phyloP scores from a whole-genome alignment of 2,888 invertebrate species.

The Hirtodrosophila confusa region DNA sequence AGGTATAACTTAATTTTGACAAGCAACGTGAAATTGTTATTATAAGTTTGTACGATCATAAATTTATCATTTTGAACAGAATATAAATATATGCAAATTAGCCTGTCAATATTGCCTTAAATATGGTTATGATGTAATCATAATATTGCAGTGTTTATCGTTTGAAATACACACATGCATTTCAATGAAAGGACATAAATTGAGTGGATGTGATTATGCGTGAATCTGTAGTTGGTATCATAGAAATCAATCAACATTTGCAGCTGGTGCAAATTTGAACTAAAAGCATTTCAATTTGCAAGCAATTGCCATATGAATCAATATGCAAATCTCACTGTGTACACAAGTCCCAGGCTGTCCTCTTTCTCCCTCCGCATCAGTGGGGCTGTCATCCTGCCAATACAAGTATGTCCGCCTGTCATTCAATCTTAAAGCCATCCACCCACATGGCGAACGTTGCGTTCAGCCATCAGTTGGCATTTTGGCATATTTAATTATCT shows the following conservation, averaged over 20 bases:
- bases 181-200: constrained; percentile 3
- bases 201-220: constrained; percentile 19
- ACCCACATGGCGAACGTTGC: constrained; percentile 24
- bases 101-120: too few relatives aligned
- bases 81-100: too few relatives aligned
- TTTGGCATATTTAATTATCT: constrained; percentile 53
- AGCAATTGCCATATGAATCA: constrained; percentile 49
- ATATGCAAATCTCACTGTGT: constrained; percentile 47
- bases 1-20: too few relatives aligned
- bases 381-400: constrained; percentile 34
- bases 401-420: constrained; percentile 17
- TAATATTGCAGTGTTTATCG: not conserved
- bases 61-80: too few relatives aligned
- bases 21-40: too few relatives aligned
- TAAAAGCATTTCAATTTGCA: constrained; percentile 50
- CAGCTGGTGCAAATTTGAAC: constrained; percentile 43
- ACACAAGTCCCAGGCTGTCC: constrained; percentile 20
- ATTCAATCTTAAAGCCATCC: constrained; percentile 39
- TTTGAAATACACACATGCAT: not conserved
- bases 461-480: constrained; percentile 22
- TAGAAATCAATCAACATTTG: constrained; percentile 47
- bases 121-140: not conserved
- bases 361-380: not conserved
- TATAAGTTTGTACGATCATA: too few relatives aligned
- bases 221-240: constrained; percentile 14